phyloP scores from a whole-genome alignment of 2,888 invertebrate species.

The Lomographa bimaculata region DNA sequence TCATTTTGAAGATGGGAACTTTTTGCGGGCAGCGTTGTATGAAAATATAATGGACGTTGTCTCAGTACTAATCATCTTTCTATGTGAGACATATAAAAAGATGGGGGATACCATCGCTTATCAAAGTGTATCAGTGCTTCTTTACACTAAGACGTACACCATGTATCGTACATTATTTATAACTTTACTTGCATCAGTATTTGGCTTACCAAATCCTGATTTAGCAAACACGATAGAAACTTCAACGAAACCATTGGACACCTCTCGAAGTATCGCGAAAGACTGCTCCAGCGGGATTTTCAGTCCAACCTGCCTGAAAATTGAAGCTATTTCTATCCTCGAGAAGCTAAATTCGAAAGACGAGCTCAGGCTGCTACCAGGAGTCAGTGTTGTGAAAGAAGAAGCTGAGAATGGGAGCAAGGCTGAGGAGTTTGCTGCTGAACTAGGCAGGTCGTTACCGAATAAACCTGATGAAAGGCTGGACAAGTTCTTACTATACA shows the following conservation, averaged over 20 bases:
- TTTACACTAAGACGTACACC: conserved; percentile 60
- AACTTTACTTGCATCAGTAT: conserved; percentile 44
- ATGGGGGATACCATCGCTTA: conserved; percentile 64
- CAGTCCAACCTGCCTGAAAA: conserved; percentile 54
- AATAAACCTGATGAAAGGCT: conserved; percentile 89
- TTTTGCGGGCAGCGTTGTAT: conserved; percentile 77
- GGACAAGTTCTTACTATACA: conserved; percentile 89
- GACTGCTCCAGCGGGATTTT: conserved; percentile 56
- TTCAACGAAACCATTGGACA: conserved; percentile 44
- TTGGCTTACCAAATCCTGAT: conserved; percentile 65
- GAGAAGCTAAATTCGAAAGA: conserved; percentile 56
- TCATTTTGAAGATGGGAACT: conserved; percentile 34
- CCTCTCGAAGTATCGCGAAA: conserved; percentile 31
- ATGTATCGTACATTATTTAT: conserved; percentile 60
- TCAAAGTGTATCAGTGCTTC: conserved; percentile 66
- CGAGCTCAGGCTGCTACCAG: conserved; percentile 51
- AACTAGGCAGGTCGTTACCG: conserved; percentile 89
- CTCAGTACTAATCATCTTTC: conserved; percentile 64
- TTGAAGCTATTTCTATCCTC: conserved; percentile 53
- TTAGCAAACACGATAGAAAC: conserved; percentile 46
- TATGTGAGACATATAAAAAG: conserved; percentile 78
- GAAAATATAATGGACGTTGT: conserved; percentile 77
- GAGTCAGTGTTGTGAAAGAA: conserved; percentile 86
- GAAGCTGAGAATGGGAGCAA: conserved; percentile 78
- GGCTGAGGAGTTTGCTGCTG: conserved; percentile 88